Evolutionary conservation across 2,797 vertebrate species (phyloP).

Genomic region (Moxostoma hubbsi): DNA sequence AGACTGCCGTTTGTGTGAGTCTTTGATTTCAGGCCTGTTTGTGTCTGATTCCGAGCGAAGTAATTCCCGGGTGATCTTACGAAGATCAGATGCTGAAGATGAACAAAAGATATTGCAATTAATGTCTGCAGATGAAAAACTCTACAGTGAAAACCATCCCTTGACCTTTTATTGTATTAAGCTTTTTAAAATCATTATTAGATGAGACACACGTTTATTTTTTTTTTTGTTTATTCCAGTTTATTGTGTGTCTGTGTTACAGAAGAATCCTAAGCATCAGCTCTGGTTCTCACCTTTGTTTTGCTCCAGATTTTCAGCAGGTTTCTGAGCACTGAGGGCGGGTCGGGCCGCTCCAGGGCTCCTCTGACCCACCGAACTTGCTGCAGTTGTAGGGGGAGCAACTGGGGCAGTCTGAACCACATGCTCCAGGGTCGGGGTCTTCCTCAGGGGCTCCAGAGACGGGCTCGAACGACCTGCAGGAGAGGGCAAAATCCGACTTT

Average conservation of each 20-base stretch:
- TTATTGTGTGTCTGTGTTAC: no score
- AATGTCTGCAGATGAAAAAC: not conserved
- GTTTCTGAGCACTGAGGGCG: slow-evolving; percentile 80
- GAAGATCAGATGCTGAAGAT: slow-evolving; percentile 78
- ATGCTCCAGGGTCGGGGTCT: slow-evolving; percentile 84
- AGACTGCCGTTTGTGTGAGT: slow-evolving; percentile 80
- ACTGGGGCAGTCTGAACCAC: slow-evolving; percentile 78
- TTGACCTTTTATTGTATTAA: no score
- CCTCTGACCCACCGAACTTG: slow-evolving; percentile 80
- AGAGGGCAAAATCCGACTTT: not conserved
- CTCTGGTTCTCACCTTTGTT: slow-evolving; percentile 80
- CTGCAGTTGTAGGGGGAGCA: slow-evolving; percentile 71
- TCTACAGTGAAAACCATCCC: no score
- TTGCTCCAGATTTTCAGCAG: slow-evolving; percentile 87
- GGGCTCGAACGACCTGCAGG: slow-evolving; percentile 84
- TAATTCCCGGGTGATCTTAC: slow-evolving; percentile 71
- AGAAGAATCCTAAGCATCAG: no score
- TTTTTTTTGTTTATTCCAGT: not conserved
- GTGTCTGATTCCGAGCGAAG: slow-evolving; percentile 83
- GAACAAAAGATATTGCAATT: not conserved
- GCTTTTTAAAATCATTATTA: no score
- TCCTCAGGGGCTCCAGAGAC: slow-evolving; percentile 81
- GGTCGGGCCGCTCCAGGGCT: slow-evolving; percentile 79
- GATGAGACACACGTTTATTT: slow-evolving; percentile 39
- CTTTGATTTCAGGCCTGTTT: slow-evolving; percentile 83